Evolutionary conservation across 2,113 vertebrate species (phyloP).

Genomic region (Sminthopsis crassicaudata): DNA sequence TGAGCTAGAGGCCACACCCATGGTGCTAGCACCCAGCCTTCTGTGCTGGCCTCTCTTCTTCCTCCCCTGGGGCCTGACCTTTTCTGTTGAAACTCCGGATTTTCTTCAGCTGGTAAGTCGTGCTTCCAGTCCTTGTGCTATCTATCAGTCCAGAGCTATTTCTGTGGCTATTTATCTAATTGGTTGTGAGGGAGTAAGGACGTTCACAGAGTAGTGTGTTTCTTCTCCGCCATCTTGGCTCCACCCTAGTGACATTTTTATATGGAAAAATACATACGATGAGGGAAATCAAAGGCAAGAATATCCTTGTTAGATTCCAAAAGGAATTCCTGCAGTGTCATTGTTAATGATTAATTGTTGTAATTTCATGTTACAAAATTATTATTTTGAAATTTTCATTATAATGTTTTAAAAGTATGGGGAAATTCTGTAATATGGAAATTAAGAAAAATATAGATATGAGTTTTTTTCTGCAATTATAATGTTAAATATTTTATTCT

Average conservation of each 20-base stretch:
- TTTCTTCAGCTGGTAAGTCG: no score
- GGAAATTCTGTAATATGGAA: slow-evolving; percentile 44
- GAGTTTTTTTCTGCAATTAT: background rate
- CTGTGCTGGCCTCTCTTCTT: no score
- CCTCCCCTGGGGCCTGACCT: no score
- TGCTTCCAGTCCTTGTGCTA: no score
- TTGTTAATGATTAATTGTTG: slow-evolving; percentile 5
- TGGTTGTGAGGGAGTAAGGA: no score
- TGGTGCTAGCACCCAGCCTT: no score
- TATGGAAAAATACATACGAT: background rate
- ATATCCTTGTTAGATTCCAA: slow-evolving; percentile 43
- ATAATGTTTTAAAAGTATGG: slow-evolving; percentile 42
- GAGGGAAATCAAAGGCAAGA: background rate
- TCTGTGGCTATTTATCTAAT: no score
- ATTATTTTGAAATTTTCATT: slow-evolving; percentile 33
- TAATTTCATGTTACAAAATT: background rate
- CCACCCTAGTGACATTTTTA: background rate
- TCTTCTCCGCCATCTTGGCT: no score
- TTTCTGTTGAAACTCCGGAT: no score
- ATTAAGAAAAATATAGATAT: slow-evolving; percentile 2
- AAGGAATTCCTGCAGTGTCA: background rate
- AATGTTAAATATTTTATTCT: background rate
- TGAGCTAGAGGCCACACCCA: no score
- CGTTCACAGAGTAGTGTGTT: no score
- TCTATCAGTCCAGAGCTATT: no score